Percentiles rank a stretch among this genome's conserved stretches.
Evolutionary conservation across 2,797 vertebrate species (phyloP).

Genomic region (Sebastes variabilis): DNA sequence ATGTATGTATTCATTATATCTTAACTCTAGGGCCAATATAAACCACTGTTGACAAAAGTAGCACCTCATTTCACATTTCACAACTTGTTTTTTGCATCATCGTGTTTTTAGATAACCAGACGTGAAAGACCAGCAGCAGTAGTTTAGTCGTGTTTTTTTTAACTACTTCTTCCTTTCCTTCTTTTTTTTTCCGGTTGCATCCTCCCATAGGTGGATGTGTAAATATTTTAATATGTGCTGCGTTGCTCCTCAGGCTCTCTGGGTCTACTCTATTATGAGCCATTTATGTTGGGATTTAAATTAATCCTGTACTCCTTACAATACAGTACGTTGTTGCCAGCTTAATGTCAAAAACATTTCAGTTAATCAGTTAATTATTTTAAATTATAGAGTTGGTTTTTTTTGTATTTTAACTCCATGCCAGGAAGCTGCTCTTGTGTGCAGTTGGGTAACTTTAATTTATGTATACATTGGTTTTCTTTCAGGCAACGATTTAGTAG

Average conservation of each 20-base stretch:
- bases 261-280: not conserved
- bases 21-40: not conserved
- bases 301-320: not conserved
- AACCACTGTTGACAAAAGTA: not conserved
- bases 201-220: not conserved
- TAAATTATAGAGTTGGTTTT: accelerated
- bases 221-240: not conserved
- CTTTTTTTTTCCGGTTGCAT: not conserved
- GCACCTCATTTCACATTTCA: not conserved
- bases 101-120: not conserved
- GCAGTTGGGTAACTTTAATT: not conserved
- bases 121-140: not conserved
- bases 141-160: not conserved
- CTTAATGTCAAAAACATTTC: not conserved
- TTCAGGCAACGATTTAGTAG: not conserved
- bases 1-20: not conserved
- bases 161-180: not conserved
- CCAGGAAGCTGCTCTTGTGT: not conserved
- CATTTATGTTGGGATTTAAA: not conserved
- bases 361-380: not conserved
- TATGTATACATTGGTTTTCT: not conserved
- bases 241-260: not conserved
- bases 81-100: not conserved
- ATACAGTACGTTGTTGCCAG: not conserved
- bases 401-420: not conserved